Conservation (phyloP, 2,888 invertebrate genomes). For the Pseudococcus longispinus region DNA sequence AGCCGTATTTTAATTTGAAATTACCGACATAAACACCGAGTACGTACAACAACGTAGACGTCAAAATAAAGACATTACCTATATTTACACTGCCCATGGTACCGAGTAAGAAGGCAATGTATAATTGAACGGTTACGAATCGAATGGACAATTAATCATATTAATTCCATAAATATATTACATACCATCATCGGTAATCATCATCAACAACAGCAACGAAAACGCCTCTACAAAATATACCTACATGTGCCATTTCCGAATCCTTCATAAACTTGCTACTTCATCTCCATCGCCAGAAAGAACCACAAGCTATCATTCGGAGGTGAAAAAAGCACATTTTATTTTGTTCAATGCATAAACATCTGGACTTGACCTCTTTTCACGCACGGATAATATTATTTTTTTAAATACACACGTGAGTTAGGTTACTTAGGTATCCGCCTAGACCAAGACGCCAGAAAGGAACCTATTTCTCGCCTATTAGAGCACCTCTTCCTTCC, state of each 20-base stretch:
- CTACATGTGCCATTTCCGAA: background rate
- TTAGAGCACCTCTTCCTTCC: background rate
- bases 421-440: background rate
- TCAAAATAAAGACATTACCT: background rate
- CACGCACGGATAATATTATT: constrained; percentile 2
- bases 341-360: background rate
- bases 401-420: background rate
- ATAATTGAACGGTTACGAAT: background rate
- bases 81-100: background rate
- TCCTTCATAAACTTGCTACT: background rate
- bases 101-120: background rate
- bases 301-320: background rate
- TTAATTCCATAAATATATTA: background rate
- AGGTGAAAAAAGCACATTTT: background rate
- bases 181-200: background rate
- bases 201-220: background rate
- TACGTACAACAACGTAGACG: background rate
- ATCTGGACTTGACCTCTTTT: constrained; percentile 16
- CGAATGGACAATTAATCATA: background rate
- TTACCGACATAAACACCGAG: background rate
- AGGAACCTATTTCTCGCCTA: constrained; percentile 22
- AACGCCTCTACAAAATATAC: background rate
- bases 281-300: background rate
- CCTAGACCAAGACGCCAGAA: background rate
- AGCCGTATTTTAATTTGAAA: background rate